phyloP scores from a whole-genome alignment of 2,888 invertebrate genomes.

The Tachina grossa region DNA sequence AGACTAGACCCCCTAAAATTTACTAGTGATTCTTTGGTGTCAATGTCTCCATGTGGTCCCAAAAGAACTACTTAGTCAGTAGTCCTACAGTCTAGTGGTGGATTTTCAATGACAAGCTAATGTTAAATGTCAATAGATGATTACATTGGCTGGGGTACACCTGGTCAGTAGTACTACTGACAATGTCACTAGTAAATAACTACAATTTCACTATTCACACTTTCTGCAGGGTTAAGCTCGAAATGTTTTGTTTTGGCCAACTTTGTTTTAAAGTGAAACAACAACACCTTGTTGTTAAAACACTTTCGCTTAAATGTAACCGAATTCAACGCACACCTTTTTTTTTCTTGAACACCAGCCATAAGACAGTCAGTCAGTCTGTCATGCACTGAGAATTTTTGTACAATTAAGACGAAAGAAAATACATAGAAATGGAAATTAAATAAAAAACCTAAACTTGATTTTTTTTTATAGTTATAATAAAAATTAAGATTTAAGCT shows the following conservation, averaged over 20 bases:
- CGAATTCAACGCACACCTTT: conserved; percentile 45
- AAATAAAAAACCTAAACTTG: conserved; percentile 5
- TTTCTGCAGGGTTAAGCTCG: too few species aligned
- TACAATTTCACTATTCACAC: too few species aligned
- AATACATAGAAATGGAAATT: conserved; percentile 10
- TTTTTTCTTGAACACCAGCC: neutral
- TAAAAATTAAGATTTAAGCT: conserved; percentile 22
- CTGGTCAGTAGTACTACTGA: too few species aligned
- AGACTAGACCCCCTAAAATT: too few species aligned
- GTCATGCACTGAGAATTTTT: conserved; percentile 17
- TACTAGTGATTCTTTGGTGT: too few species aligned
- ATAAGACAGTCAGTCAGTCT: neutral
- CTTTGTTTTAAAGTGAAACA: neutral
- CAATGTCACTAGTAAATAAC: too few species aligned
- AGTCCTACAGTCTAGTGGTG: too few species aligned
- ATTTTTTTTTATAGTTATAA: conserved; percentile 7
- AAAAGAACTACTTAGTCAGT: too few species aligned
- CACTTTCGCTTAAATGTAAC: conserved; percentile 65
- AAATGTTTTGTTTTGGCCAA: conserved; percentile 42
- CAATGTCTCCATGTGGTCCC: too few species aligned
- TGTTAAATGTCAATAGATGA: too few species aligned
- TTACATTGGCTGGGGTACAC: too few species aligned
- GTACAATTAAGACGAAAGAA: neutral
- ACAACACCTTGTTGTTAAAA: conserved; percentile 28
- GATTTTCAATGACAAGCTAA: too few species aligned